Evolutionary conservation across 2,888 invertebrate genomes (phyloP).

Genomic region (Cantharis lateralis): DNA sequence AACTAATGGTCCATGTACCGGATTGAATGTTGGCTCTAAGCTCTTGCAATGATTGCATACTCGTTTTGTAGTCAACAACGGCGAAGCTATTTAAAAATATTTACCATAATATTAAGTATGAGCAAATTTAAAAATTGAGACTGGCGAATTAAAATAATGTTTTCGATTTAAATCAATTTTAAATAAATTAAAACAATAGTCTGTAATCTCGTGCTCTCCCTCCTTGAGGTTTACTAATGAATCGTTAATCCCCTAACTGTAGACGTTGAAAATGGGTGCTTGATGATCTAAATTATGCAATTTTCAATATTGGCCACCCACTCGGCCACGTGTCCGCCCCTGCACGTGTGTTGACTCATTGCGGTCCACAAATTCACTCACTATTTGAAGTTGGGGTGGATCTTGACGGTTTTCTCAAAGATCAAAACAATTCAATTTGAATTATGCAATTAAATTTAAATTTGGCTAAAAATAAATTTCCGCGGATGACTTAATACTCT

Average conservation of each 20-base stretch:
- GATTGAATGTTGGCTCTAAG: slow-evolving; percentile 31
- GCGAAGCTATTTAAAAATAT: slow-evolving; percentile 17
- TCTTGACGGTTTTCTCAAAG: slow-evolving; percentile 2
- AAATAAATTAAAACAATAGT: slow-evolving; percentile 23
- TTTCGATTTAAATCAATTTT: background rate
- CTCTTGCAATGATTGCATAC: slow-evolving; percentile 40
- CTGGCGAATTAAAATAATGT: background rate
- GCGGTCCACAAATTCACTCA: slow-evolving; percentile 56
- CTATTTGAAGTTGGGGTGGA: slow-evolving; percentile 11
- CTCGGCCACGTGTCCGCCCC: slow-evolving; percentile 58
- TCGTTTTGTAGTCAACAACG: slow-evolving; percentile 31
- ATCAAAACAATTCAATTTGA: slow-evolving; percentile 1
- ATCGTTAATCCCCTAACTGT: slow-evolving; percentile 51
- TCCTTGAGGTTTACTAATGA: slow-evolving; percentile 42
- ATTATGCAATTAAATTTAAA: background rate
- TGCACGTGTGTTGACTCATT: slow-evolving; percentile 59
- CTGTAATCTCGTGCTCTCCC: background rate
- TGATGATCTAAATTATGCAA: slow-evolving; percentile 59
- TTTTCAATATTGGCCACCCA: slow-evolving; percentile 60
- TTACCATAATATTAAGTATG: background rate
- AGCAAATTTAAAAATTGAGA: too few relatives aligned
- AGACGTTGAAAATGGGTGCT: slow-evolving; percentile 47
- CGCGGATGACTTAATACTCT: background rate
- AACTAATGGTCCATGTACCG: slow-evolving; percentile 41
- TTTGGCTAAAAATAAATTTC: background rate